A percentile compares a stretch with the other conserved stretches of the same genome.
phyloP scores from a whole-genome alignment of 1,140 invertebrate species.

The Bombus superbus region DNA sequence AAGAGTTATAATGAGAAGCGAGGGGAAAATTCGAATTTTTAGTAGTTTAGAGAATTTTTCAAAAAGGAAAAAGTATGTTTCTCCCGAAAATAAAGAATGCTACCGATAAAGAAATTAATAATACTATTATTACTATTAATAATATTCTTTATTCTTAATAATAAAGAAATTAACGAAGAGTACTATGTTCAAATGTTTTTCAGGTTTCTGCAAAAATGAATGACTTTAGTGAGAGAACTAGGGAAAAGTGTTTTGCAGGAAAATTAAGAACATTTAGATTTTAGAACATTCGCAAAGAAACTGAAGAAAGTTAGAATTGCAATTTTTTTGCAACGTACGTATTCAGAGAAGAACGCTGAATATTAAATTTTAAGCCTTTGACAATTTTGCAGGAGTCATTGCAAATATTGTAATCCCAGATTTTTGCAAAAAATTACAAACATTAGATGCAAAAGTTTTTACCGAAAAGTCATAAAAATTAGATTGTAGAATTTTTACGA shows the following conservation, averaged over 20 bases:
- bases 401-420: slow-evolving; percentile 11
- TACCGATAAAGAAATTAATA: background rate
- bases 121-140: background rate
- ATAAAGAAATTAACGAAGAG: background rate
- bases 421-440: slow-evolving; percentile 25
- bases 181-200: background rate
- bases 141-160: background rate
- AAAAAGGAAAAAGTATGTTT: background rate
- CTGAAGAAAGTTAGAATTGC: slow-evolving; percentile 19
- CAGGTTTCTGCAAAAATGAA: background rate
- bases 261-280: background rate
- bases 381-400: slow-evolving; percentile 17
- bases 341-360: background rate
- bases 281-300: slow-evolving; percentile 3
- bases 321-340: slow-evolving; percentile 6
- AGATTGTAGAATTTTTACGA: slow-evolving; percentile 51
- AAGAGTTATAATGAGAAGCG: background rate
- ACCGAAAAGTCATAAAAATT: slow-evolving; percentile 23
- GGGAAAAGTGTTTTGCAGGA: background rate
- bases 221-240: background rate
- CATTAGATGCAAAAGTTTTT: slow-evolving; percentile 39
- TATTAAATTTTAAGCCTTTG: slow-evolving; percentile 3
- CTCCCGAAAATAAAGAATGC: background rate
- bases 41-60: no score
- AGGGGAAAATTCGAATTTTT: background rate